Conservation (phyloP, 2,113 vertebrate genomes). For the Parotia lawesii region DNA sequence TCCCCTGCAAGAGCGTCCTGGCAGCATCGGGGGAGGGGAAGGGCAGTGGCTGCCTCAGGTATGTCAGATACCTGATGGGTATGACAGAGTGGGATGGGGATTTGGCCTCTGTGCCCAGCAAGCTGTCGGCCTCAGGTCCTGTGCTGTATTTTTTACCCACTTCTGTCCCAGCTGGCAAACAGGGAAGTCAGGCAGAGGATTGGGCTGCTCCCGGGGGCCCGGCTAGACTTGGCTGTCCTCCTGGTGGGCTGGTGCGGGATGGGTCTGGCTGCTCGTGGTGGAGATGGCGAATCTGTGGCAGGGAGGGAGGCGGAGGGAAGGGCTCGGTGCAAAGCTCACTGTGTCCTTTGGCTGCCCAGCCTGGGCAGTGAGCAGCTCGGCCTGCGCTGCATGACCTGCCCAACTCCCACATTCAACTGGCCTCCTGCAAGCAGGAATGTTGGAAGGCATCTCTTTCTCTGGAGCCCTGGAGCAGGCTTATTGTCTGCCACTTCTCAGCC, state of each 20-base stretch:
- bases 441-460: background rate
- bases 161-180: background rate
- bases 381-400: fast-evolving
- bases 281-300: background rate
- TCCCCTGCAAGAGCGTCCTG: fast-evolving
- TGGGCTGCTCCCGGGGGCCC: fast-evolving
- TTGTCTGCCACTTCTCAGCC: background rate
- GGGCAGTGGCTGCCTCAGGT: background rate
- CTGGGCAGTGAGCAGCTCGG: background rate
- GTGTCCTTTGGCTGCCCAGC: background rate
- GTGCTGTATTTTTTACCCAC: background rate
- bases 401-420: fast-evolving
- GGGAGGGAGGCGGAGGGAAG: background rate
- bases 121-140: background rate
- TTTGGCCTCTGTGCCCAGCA: background rate
- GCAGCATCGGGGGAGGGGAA: fast-evolving
- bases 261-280: background rate
- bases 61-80: fast-evolving
- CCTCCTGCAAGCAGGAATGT: background rate
- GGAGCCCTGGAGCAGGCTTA: background rate
- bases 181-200: background rate
- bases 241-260: background rate
- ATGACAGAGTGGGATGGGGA: fast-evolving
- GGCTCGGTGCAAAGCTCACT: fast-evolving
- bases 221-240: fast-evolving